Evolutionary conservation across 2,113 vertebrate genomes (phyloP), one percentile per base, ranked within the genome.

Genomic region (Picathartes gymnocephalus): DNA sequence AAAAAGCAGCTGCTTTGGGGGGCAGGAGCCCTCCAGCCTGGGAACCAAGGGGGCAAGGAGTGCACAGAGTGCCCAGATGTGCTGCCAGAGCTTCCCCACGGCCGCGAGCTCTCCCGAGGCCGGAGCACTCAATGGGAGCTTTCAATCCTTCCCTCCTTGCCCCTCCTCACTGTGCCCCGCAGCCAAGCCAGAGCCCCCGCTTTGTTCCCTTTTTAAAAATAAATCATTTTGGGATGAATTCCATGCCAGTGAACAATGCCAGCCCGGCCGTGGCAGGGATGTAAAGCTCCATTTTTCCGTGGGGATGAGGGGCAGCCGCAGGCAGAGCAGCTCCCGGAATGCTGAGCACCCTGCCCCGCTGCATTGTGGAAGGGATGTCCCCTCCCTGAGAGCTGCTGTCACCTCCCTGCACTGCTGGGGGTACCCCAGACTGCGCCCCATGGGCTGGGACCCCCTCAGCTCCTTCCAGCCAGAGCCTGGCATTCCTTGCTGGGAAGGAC

Each of bases 161-260:
- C 76, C 64, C 88, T 71, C 28, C 89, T 54, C 1, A 3, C 50
- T 0, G 2, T 96, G 94, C 95, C 95, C 96, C 0, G 31, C 78
- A 88, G 96, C 84, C 62, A 80, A 85, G 87, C 42, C 93, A 94
- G 93, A 82, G 31, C 81, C 77, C 37, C 0, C 8, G 8, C 50
- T 82, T 91, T 96, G 89, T 95, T 72, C 62, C 0, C 15, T 77
- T 57, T 53, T 87, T 44, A 7, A 48, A 81, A 89, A 95, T 80
- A 95, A 96, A 95, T 91, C 87, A 76, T 79, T 93, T 72, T 0
- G 79, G 95, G 91, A 73, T 65, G 89, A 91, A 61, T 91, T 95
- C 56, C 71, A 13, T 73, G 94, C 90, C 65, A 70, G 28, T 0
- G 15, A 90, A 92, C 91, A 93, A 93, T 68, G 86, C 80, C 82